phyloP scores from a whole-genome alignment of 2,113 vertebrate species.

The Galemys pyrenaicus region DNA sequence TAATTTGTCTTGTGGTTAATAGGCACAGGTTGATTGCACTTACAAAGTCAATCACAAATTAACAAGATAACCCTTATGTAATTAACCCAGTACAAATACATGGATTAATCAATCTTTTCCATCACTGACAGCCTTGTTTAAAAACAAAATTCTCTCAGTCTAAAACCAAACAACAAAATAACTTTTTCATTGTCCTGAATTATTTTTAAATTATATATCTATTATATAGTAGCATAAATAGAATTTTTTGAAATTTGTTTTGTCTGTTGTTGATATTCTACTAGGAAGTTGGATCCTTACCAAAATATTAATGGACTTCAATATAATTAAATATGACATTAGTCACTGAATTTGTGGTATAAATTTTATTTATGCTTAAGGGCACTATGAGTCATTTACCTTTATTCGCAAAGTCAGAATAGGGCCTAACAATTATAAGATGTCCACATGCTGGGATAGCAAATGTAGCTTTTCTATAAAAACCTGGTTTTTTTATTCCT shows the following conservation, averaged over 20 bases:
- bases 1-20: conserved; percentile 31
- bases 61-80: conserved; percentile 27
- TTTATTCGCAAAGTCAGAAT: background rate
- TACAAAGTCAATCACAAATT: conserved; percentile 62
- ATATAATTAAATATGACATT: background rate
- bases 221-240: background rate
- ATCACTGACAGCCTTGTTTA: background rate
- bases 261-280: background rate
- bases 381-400: background rate
- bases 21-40: background rate
- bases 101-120: background rate
- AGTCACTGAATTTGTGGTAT: background rate
- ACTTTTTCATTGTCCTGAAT: background rate
- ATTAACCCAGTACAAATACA: conserved; percentile 41
- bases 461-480: background rate
- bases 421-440: background rate
- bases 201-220: background rate
- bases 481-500: background rate
- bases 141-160: background rate
- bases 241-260: background rate
- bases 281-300: background rate
- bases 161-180: conserved; percentile 35
- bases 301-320: background rate
- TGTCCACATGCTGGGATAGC: background rate
- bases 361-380: background rate